Base-by-base conservation (phyloP, 1,140 invertebrate genomes). In the Gryllus bimaculatus region DNA sequence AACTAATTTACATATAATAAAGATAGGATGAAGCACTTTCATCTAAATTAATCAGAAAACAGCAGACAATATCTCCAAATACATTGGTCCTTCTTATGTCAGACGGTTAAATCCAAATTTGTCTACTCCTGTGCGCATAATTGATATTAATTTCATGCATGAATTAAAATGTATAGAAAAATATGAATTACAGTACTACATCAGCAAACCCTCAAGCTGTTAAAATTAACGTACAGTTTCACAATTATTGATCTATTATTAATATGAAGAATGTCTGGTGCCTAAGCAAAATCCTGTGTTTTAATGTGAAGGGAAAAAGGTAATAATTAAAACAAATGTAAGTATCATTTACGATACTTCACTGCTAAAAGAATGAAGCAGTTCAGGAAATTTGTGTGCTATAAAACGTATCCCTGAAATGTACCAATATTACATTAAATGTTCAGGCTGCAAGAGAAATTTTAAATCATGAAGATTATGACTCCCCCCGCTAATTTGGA, bases 251-350 rank as follows among this genome's bases (percentile, higher is more conserved):
- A 39, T 39, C 26, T 39, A 39, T 39, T 39, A 39, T 39, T 39
- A 39, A 39, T 12, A 20, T 66, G 48, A 48, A 18, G 77, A 78
- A 20, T 78, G 39, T 78, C 77, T 66, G 77, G 77, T 74, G 54
- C 77, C 77, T 8, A 66, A 47, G 66, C 20, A 73, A 73, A 78
- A 2, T 78, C 78, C 78, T 78, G 78, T 78, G 73, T 47, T 73
- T 78, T 39, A 74, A 20, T 74, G 26, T 78, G 20, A 73, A 48
- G 54, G 77, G 73, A 78, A 74, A 66, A 78, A 78, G 48, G 48
- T 77, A 48, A 20, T 15, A 73, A 78, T 78, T 78, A 78, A 78
- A 73, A 78, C 77, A 78, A 78, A 48, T 78, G 47, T n/a, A 48
- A 54, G 47, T 8, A 78, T 49, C 78, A 78, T 47, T 78, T 49